A percentile compares a stretch with the other conserved stretches of the same genome.
phyloP scores from a whole-genome alignment of 1,140 invertebrate species.

The Zaprionus davidi region DNA sequence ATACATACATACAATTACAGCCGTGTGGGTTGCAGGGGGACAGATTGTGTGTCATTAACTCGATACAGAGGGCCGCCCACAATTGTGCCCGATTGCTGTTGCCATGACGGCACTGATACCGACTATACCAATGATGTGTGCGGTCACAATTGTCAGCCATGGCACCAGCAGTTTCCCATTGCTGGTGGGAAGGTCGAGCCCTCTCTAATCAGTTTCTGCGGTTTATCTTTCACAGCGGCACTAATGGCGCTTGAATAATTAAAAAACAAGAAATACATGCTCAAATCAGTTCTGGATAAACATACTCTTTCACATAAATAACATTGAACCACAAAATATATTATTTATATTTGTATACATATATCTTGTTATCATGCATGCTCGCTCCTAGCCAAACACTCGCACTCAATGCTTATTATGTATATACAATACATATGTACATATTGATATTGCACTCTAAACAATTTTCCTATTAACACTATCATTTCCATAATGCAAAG shows the following conservation, averaged over 20 bases:
- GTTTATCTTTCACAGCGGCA: slow-evolving; percentile 47
- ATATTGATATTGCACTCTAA: slow-evolving; percentile 30
- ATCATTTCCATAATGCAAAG: slow-evolving; percentile 5
- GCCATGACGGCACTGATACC: slow-evolving; percentile 35
- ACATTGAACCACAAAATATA: slow-evolving; percentile 12
- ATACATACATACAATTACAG: slow-evolving; percentile 24
- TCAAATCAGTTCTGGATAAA: slow-evolving; percentile 6
- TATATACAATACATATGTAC: slow-evolving; percentile 13
- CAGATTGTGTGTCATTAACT: slow-evolving; percentile 78
- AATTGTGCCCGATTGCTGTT: slow-evolving; percentile 42
- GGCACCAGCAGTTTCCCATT: slow-evolving; percentile 64
- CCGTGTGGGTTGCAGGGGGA: slow-evolving; percentile 45
- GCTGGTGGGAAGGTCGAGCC: slow-evolving; percentile 57
- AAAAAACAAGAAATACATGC: slow-evolving; percentile 22
- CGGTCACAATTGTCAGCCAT: slow-evolving; percentile 39
- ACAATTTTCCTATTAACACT: slow-evolving; percentile 26
- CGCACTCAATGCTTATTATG: not conserved
- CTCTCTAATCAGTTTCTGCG: slow-evolving; percentile 69
- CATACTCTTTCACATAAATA: not conserved
- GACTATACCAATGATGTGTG: slow-evolving; percentile 50
- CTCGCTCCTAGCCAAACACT: not conserved
- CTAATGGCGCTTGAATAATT: slow-evolving; percentile 77
- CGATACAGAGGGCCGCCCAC: slow-evolving; percentile 59
- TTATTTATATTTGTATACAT: slow-evolving; percentile 5
- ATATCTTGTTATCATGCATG: slow-evolving; percentile 4